Base-by-base conservation (phyloP, 2,797 vertebrate species). In the Vultur gryphus region DNA sequence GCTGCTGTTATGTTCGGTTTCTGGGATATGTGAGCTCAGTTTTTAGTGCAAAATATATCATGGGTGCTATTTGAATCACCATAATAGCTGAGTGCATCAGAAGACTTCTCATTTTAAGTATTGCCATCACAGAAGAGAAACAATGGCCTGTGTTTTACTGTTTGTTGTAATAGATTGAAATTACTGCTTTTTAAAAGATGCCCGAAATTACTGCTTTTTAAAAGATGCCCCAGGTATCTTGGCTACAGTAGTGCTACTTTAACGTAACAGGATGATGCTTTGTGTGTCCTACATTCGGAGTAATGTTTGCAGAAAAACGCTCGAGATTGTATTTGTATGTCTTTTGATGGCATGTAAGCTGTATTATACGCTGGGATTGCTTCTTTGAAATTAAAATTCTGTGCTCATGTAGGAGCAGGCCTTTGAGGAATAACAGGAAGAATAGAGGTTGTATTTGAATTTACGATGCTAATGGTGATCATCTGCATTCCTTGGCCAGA, bases 401-500 rank as follows among this genome's bases (percentile, higher is more conserved):
- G 41, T 79, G 95, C 94, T 97, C 96, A 71, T 93, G 90, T 93
- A 96, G 93, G 90, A 96, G 87, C 95, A 51, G 90, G 95, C 95
- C 91, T 94, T 91, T 93, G 81, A 79, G 80, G 97, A 97, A 93
- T 81, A 93, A 65, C 86, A 92, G 93, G 96, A 97, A 95, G 94
- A 92, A 95, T 96, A 96, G 91, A 97, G 94, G 93, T 96, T 89
- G 91, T 97, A 94, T 98, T 97, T 97, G 95, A 96, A 95, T 98
- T 97, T 94, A 95, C 76, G 96, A 96, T 90, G 55, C 94, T 95
- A 84, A 95, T 97, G 91, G 97, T 88, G 93, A 95, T 94, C 96
- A 97, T 97, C 98, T 97, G 96, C 97, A 97, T 98, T 98, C 98
- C 97, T 98, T 97, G 97, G 97, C 97, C 95, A 94, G 91, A 97